Percentiles rank a stretch among this genome's conserved stretches.
phyloP scores from a whole-genome alignment of 2,113 vertebrate species.

The Pleuronectes platessa region DNA sequence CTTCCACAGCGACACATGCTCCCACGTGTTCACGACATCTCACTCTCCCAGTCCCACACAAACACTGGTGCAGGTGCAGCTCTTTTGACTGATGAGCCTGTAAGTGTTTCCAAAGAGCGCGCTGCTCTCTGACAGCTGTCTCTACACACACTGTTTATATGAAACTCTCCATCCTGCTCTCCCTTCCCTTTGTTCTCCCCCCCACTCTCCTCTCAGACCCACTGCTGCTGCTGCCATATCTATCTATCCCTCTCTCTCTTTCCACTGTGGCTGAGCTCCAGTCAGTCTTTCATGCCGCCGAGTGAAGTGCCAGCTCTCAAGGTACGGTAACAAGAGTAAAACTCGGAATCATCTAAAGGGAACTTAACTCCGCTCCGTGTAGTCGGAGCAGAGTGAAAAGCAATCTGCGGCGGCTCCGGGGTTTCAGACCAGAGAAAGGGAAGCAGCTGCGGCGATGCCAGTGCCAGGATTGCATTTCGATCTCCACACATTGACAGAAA shows the following conservation, averaged over 20 bases:
- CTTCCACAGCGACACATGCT: conserved; percentile 22
- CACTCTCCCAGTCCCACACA: conserved; percentile 22
- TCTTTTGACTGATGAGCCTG: conserved; percentile 67
- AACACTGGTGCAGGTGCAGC: conserved; percentile 64
- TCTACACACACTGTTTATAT: conserved; percentile 53
- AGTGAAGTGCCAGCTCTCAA: conserved; percentile 56
- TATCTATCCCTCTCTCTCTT: conserved; percentile 33
- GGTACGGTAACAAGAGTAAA: conserved; percentile 67
- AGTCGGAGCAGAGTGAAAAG: conserved; percentile 65
- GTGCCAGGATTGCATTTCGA: conserved; percentile 73
- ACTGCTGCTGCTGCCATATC: conserved; percentile 11
- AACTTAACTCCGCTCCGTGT: conserved; percentile 38
- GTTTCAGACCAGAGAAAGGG: conserved; percentile 56
- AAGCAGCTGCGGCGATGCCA: conserved; percentile 71
- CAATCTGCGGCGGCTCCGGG: conserved; percentile 61
- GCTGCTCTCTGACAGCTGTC: conserved; percentile 69
- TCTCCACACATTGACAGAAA: conserved; percentile 72
- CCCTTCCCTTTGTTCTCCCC: conserved; percentile 41
- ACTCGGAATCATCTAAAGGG: conserved; percentile 53
- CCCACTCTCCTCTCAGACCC: conserved; percentile 8
- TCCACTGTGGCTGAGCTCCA: not conserved
- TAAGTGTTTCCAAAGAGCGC: conserved; percentile 65
- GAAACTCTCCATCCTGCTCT: conserved; percentile 51
- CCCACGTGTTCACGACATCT: conserved; percentile 9
- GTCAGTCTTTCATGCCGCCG: conserved; percentile 6